Conservation (phyloP, 2,888 invertebrate species). For the Plagiodera versicolora region DNA sequence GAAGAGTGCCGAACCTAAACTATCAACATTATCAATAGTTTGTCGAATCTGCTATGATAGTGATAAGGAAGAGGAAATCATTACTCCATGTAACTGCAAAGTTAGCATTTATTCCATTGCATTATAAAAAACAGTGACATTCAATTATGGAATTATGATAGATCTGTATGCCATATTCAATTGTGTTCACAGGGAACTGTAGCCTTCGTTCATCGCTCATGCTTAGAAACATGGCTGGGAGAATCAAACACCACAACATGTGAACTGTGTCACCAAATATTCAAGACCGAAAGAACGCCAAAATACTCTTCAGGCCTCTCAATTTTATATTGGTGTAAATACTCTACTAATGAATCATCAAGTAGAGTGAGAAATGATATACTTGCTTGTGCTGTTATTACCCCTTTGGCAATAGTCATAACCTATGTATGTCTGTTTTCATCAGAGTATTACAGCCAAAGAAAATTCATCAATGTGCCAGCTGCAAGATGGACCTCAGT, state of each 20-base stretch:
- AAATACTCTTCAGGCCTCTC: constrained; percentile 62
- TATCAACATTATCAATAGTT: constrained; percentile 48
- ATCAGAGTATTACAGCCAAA: constrained; percentile 57
- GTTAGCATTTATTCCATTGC: constrained; percentile 39
- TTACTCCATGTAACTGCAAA: constrained; percentile 58
- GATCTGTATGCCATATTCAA: too few relatives aligned
- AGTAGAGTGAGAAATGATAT: constrained; percentile 57
- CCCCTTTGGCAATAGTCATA: constrained; percentile 60
- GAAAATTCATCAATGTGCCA: constrained; percentile 54
- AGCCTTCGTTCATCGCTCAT: constrained; percentile 71
- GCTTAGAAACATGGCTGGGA: constrained; percentile 76
- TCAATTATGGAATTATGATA: too few relatives aligned
- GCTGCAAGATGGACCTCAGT: constrained; percentile 57
- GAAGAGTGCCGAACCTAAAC: not conserved
- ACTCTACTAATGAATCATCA: constrained; percentile 43
- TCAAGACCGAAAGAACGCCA: constrained; percentile 66
- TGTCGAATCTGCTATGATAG: constrained; percentile 59
- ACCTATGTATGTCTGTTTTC: constrained; percentile 58
- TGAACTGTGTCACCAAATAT: constrained; percentile 72
- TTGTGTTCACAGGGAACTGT: constrained; percentile 71
- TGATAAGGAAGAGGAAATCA: constrained; percentile 53
- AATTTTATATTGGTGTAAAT: constrained; percentile 62
- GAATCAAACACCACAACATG: constrained; percentile 71
- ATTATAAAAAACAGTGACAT: not conserved
- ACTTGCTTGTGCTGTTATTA: constrained; percentile 60